phyloP scores from a whole-genome alignment of 2,888 invertebrate genomes.

The Anodontia alba region DNA sequence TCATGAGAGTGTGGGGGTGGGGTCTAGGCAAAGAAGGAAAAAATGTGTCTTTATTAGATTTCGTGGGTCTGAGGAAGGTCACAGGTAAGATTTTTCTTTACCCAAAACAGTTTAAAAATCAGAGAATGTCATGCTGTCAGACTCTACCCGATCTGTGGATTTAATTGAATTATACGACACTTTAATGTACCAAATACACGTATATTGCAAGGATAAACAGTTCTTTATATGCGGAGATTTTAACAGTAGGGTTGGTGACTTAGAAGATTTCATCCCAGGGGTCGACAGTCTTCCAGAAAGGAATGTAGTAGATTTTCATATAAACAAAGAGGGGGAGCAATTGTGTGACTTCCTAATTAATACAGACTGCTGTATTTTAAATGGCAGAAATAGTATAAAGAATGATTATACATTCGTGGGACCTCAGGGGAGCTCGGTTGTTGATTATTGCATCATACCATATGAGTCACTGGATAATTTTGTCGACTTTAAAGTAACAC shows the following conservation, averaged over 20 bases:
- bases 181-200: not conserved
- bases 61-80: no score
- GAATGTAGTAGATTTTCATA: no score
- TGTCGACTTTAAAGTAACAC: conserved; percentile 2
- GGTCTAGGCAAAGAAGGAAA: no score
- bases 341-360: conserved; percentile 19
- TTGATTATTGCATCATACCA: conserved; percentile 12
- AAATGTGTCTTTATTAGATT: no score
- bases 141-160: not conserved
- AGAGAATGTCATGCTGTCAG: no score
- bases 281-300: not conserved
- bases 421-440: conserved; percentile 5
- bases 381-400: conserved; percentile 16
- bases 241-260: no score
- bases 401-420: conserved; percentile 25
- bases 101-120: no score
- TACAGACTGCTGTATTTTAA: conserved; percentile 20
- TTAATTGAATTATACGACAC: not conserved
- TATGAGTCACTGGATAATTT: not conserved
- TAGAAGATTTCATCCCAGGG: no score
- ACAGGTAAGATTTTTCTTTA: no score
- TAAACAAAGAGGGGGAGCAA: no score
- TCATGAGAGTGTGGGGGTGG: no score
- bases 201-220: not conserved
- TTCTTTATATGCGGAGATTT: no score